A percentile compares a stretch with the other conserved stretches of the same genome.
Conservation (phyloP, 2,888 invertebrate genomes). For the Coleophora flavipennella region DNA sequence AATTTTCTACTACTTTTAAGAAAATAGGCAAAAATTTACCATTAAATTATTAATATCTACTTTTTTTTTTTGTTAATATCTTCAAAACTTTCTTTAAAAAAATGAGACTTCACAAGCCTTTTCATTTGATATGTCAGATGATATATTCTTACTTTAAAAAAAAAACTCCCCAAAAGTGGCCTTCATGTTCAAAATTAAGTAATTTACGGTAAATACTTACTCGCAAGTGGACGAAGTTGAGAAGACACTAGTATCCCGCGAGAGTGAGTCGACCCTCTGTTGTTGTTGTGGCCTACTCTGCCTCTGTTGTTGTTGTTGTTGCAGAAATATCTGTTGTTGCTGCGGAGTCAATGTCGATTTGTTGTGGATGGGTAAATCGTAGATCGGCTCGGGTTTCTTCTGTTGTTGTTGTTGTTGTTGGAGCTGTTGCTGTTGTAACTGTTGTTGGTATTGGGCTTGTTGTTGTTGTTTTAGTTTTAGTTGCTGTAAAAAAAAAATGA, state of each 20-base stretch:
- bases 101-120: too few species aligned
- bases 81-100: too few species aligned
- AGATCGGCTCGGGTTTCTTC: slow-evolving; percentile 59
- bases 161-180: too few species aligned
- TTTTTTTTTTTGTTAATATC: too few species aligned
- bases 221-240: slow-evolving; percentile 62
- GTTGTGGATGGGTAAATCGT: slow-evolving; percentile 61
- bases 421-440: slow-evolving; percentile 9
- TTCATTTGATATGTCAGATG: too few species aligned
- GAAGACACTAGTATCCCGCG: slow-evolving; percentile 39
- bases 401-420: slow-evolving; percentile 20
- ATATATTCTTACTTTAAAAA: too few species aligned
- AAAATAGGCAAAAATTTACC: too few species aligned
- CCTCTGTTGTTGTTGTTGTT: slow-evolving; percentile 20
- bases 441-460: slow-evolving; percentile 8
- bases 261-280: not conserved
- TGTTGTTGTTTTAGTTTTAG: slow-evolving; percentile 24
- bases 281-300: slow-evolving; percentile 1
- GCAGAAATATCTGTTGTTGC: slow-evolving; percentile 37
- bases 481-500: slow-evolving; percentile 28
- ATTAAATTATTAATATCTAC: too few species aligned
- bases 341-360: slow-evolving; percentile 49
- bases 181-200: too few species aligned
- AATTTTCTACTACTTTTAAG: too few species aligned
- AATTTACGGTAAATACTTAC: not conserved